Evolutionary conservation across 2,797 vertebrate genomes (phyloP).

Genomic region (Sebastes iracundus): DNA sequence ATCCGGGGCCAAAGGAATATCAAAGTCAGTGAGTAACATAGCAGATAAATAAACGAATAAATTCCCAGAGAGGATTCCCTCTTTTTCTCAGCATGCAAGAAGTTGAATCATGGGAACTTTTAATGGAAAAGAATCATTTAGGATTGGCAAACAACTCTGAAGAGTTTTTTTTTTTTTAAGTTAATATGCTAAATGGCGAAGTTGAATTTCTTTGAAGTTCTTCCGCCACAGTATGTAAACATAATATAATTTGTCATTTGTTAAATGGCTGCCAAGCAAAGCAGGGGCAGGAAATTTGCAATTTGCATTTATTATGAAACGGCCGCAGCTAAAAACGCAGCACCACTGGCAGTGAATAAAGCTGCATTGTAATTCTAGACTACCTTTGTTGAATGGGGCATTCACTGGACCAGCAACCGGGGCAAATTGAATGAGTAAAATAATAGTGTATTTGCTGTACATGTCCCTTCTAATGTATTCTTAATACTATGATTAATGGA

Average conservation of each 20-base stretch:
- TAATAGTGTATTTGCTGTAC: conserved; percentile 14
- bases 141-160: conserved; percentile 18
- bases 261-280: conserved; percentile 23
- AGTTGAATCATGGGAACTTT: conserved; percentile 30
- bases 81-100: not conserved
- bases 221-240: not conserved
- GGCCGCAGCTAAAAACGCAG: not conserved
- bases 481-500: conserved; percentile 33
- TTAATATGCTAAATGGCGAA: conserved; percentile 32
- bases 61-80: not conserved
- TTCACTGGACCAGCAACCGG: not conserved
- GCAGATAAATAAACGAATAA: conserved; percentile 9
- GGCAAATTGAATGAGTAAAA: conserved; percentile 18
- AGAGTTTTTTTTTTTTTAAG: not conserved
- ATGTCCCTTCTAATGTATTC: conserved; percentile 7
- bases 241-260: conserved; percentile 36
- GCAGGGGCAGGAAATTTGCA: conserved; percentile 2
- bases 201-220: conserved; percentile 6
- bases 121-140: conserved; percentile 55
- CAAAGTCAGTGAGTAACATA: conserved; percentile 5
- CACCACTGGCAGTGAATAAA: not conserved
- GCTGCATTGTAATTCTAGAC: not conserved
- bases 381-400: not conserved
- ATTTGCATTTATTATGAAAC: conserved; percentile 42
- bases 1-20: conserved; percentile 16